Evolutionary conservation across 2,888 invertebrate genomes (phyloP).

Genomic region (Venustoraphidia nigricollis): DNA sequence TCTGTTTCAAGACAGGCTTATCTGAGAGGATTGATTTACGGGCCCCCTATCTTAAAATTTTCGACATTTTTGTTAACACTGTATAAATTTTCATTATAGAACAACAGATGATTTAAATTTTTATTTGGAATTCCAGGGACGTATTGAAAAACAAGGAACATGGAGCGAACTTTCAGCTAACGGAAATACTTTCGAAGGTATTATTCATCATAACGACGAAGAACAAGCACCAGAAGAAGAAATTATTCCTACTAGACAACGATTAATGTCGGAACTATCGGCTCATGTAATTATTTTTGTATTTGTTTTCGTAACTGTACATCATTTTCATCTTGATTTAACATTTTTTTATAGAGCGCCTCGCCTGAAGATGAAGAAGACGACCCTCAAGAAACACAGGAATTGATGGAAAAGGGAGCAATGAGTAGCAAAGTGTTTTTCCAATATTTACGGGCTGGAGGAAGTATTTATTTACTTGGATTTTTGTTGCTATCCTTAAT

Average conservation of each 20-base stretch:
- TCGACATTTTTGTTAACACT: background rate
- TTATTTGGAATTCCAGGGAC: conserved; percentile 32
- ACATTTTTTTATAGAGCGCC: conserved; percentile 25
- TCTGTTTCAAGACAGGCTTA: too few species aligned
- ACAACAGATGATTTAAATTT: background rate
- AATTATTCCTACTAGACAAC: conserved; percentile 10
- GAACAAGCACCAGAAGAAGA: conserved; percentile 19
- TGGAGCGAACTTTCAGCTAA: conserved; percentile 39
- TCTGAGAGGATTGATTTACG: too few species aligned
- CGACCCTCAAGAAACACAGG: conserved; percentile 43
- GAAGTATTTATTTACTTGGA: conserved; percentile 35
- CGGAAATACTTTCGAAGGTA: conserved; percentile 30
- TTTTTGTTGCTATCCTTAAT: conserved; percentile 39
- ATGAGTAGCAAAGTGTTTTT: conserved; percentile 44
- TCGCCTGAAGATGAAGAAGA: conserved; percentile 25
- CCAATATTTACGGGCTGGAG: conserved; percentile 56
- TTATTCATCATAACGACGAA: conserved; percentile 28
- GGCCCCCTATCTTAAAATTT: too few species aligned
- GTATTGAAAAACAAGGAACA: conserved; percentile 39
- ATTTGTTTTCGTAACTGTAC: background rate
- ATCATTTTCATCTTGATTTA: background rate
- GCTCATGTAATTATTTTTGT: conserved; percentile 1
- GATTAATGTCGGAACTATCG: conserved; percentile 1
- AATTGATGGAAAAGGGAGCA: conserved; percentile 49
- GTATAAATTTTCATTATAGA: background rate